Evolutionary conservation across 2,113 vertebrate genomes (phyloP), one percentile per base, ranked within the genome.

Genomic region (Callochromis pleurospilus): DNA sequence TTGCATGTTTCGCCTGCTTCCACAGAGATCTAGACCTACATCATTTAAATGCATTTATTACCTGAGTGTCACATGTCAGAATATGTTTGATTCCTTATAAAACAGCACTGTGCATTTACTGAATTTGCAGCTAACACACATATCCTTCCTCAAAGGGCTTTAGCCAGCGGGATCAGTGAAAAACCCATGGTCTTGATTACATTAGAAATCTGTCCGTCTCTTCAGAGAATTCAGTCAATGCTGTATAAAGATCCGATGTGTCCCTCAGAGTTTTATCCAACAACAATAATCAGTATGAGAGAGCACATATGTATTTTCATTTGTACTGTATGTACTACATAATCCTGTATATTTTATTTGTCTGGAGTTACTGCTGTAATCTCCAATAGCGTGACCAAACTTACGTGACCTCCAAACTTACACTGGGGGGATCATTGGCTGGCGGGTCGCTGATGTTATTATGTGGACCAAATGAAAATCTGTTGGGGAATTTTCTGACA

Each of bases 281-380:
- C 84, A 77, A 11, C 17, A 83, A 8, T 56, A 49, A 36, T 19
- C 19, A 42, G 24, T 9, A 13, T 11, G 29, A 33, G 17, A 85
- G 11, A 84, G 75, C 82, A 85, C 89, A 83, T 79, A 88, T 89
- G 84, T 11, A 31, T 83, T 85, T 65, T 91, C 81, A 89, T 89
- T 60, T 84, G 87, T 6, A 17, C 38, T 65, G 42, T 87, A 4
- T 83, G 90, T 29, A 6, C 55, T 6, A 4, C 3, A 26, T 90
- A 89, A 91, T 92, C 90, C 58, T 14, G 38, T 1, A 17, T 86
- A 15, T 70, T 62, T 15, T 11, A 60, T 80, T 82, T 33, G 40
- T 89, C 87, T 84, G 73, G 26, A 88, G 79, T 84, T 84, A 7
- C 40, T 6, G 49, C 6, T 45, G 9, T 87, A 90, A 90, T 93